phyloP scores from a whole-genome alignment of 1,140 invertebrate species.

The Ceratoteleas bidentatus region DNA sequence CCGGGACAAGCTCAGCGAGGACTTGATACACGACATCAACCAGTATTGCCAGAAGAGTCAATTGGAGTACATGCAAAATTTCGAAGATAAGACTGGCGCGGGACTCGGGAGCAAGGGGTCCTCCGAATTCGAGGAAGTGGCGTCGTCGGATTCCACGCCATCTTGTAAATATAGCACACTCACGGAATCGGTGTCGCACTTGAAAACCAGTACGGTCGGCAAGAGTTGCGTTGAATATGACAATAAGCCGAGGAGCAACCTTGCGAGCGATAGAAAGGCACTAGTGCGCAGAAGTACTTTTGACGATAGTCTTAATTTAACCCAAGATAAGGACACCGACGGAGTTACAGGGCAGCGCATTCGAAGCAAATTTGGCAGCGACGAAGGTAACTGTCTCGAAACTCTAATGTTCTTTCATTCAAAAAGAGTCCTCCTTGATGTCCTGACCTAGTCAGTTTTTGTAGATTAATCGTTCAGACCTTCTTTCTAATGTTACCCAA shows the following conservation, averaged over 20 bases:
- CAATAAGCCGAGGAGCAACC: slow-evolving; percentile 61
- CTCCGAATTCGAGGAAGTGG: slow-evolving; percentile 33
- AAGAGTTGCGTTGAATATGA: slow-evolving; percentile 63
- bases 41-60: slow-evolving; percentile 80
- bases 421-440: too few relatives aligned
- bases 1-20: slow-evolving; percentile 88
- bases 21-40: slow-evolving; percentile 88
- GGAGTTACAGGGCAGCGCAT: slow-evolving; percentile 60
- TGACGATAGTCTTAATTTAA: slow-evolving; percentile 72
- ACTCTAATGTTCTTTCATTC: too few relatives aligned
- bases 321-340: slow-evolving; percentile 69
- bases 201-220: slow-evolving; percentile 50
- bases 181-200: slow-evolving; percentile 44
- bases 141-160: slow-evolving; percentile 34
- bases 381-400: slow-evolving; percentile 51
- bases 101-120: slow-evolving; percentile 18
- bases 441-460: too few relatives aligned
- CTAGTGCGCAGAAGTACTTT: slow-evolving; percentile 66
- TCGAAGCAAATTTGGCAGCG: slow-evolving; percentile 35
- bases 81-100: slow-evolving; percentile 32
- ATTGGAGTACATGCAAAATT: slow-evolving; percentile 51
- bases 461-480: too few relatives aligned
- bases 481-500: too few relatives aligned
- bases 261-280: slow-evolving; percentile 46
- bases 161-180: slow-evolving; percentile 66